A percentile compares a stretch with the other conserved stretches of the same genome.
phyloP scores from a whole-genome alignment of 2,113 vertebrate genomes.

The Oreochromis niloticus region DNA sequence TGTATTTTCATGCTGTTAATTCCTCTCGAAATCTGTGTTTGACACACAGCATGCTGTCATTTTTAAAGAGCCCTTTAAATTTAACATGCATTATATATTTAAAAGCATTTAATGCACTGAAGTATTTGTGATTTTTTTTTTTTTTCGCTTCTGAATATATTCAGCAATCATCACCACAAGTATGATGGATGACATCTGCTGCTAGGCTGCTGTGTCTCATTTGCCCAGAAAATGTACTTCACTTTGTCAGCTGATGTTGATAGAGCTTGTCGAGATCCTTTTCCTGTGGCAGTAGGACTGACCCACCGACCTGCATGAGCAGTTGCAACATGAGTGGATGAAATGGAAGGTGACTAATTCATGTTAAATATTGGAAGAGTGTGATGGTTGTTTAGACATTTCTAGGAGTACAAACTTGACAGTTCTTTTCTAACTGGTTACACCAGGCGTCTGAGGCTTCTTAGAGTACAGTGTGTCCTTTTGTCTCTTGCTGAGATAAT shows the following conservation, averaged over 20 bases:
- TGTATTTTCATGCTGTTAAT: background rate
- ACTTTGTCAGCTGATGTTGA: conserved; percentile 46
- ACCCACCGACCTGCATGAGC: conserved; percentile 19
- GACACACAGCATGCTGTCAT: background rate
- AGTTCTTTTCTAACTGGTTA: conserved; percentile 18
- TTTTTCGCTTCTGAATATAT: conserved; percentile 4
- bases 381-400: conserved; percentile 20
- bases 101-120: background rate
- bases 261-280: conserved; percentile 44
- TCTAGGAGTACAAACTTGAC: background rate
- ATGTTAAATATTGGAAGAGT: conserved; percentile 35
- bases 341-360: background rate
- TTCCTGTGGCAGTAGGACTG: background rate
- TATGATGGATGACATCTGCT: conserved; percentile 36
- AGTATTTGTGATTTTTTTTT: background rate
- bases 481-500: conserved; percentile 58
- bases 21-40: background rate
- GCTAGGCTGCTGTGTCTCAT: conserved; percentile 33
- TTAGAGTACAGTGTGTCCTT: conserved; percentile 40
- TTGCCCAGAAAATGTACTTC: conserved; percentile 47
- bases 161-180: conserved; percentile 15
- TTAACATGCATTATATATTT: background rate
- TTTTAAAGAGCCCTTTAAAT: conserved; percentile 2
- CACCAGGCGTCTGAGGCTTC: conserved; percentile 19
- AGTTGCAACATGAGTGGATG: background rate